Percentiles rank a stretch among this genome's conserved stretches.
Conservation (phyloP, 2,888 invertebrate genomes). For the Malachius bipustulatus region DNA sequence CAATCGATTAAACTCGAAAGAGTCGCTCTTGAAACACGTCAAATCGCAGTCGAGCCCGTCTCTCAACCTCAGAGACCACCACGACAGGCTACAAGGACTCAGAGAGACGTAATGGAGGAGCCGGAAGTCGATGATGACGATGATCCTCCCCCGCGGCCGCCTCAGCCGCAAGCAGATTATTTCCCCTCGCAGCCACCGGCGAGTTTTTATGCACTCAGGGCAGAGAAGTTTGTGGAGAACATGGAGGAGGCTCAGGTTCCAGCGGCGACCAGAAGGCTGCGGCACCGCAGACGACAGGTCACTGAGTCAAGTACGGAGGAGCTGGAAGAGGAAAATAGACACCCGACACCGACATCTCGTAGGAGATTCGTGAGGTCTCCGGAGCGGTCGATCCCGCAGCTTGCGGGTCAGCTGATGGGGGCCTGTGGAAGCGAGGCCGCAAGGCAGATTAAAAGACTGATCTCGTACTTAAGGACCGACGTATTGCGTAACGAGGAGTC, state of each 20-base stretch:
- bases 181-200: constrained; percentile 35
- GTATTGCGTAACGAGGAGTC: constrained; percentile 49
- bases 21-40: too few species aligned
- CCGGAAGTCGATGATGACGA: constrained; percentile 29
- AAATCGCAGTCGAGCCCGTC: too few species aligned
- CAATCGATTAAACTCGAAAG: too few species aligned
- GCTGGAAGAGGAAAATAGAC: constrained; percentile 27
- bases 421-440: constrained; percentile 56
- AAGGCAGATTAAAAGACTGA: constrained; percentile 55
- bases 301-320: constrained; percentile 28
- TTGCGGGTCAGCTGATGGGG: constrained; percentile 56
- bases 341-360: constrained; percentile 12
- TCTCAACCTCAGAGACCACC: constrained; percentile 41
- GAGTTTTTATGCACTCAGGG: constrained; percentile 33
- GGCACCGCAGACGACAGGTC: constrained; percentile 28
- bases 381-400: constrained; percentile 56
- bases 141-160: constrained; percentile 32
- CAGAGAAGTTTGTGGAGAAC: constrained; percentile 29
- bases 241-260: constrained; percentile 33
- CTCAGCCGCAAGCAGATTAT: constrained; percentile 33
- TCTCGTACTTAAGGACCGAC: constrained; percentile 50
- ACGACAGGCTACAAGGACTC: constrained; percentile 16
- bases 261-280: constrained; percentile 39
- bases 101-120: constrained; percentile 9
- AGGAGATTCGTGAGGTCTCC: constrained; percentile 32